These are phyloP conservation scores for Stegana nigrithorax DNA, from an alignment of 2,888 invertebrate species.

Conservation along the genomic window DNA sequence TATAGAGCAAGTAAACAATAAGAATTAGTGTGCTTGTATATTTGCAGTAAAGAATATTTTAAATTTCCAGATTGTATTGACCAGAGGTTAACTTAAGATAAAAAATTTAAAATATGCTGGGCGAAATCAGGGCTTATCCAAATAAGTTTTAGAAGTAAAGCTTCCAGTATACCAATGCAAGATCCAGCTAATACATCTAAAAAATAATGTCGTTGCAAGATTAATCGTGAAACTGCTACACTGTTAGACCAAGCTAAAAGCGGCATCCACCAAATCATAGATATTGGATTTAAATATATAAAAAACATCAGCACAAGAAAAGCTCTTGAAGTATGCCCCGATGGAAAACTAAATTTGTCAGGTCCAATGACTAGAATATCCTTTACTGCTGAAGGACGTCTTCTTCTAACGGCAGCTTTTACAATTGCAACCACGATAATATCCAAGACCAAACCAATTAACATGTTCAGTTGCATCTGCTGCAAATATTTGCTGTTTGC, in stretches of 20 bases:
- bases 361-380: slow-evolving; percentile 82
- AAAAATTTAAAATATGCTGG: slow-evolving; percentile 43
- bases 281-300: slow-evolving; percentile 74
- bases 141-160: slow-evolving; percentile 73
- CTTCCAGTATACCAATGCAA: slow-evolving; percentile 79
- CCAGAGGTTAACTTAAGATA: slow-evolving; percentile 57
- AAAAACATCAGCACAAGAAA: slow-evolving; percentile 82
- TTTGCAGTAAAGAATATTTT: too few species aligned
- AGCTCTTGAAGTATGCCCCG: slow-evolving; percentile 91
- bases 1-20: too few species aligned
- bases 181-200: slow-evolving; percentile 85
- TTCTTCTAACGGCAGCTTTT: slow-evolving; percentile 82
- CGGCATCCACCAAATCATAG: slow-evolving; percentile 73
- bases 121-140: slow-evolving; percentile 75
- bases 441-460: slow-evolving; percentile 83
- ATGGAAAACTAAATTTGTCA: slow-evolving; percentile 92
- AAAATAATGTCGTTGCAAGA: slow-evolving; percentile 88
- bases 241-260: slow-evolving; percentile 80
- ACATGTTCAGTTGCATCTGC: slow-evolving; percentile 87
- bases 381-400: slow-evolving; percentile 78
- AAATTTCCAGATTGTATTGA: too few species aligned
- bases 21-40: too few species aligned
- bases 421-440: slow-evolving; percentile 80
- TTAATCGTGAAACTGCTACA: slow-evolving; percentile 82
- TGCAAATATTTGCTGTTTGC: slow-evolving; percentile 77